Evolutionary conservation across 2,797 vertebrate species (phyloP).

Genomic region (Rhinoraja longicauda): DNA sequence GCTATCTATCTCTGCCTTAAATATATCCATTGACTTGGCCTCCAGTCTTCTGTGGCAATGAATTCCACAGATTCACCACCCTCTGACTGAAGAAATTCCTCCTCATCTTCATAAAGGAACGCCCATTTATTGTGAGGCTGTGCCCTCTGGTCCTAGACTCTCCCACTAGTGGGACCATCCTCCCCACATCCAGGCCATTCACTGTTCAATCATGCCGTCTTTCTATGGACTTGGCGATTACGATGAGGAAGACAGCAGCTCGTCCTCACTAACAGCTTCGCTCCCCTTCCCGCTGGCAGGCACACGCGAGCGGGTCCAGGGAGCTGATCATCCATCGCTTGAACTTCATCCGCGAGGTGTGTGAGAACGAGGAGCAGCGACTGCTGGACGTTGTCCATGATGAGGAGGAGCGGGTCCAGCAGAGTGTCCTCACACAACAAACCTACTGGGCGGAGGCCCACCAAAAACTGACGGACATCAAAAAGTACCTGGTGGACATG

Average conservation of each 20-base stretch:
- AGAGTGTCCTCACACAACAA: constrained; percentile 83
- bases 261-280: background rate
- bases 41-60: no score
- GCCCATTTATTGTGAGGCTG: no score
- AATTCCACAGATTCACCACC: no score
- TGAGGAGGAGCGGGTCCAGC: constrained; percentile 81
- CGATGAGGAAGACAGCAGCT: background rate
- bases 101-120: no score
- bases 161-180: no score
- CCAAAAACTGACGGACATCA: constrained; percentile 66
- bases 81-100: no score
- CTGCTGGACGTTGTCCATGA: constrained; percentile 75
- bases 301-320: constrained; percentile 60
- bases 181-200: no score
- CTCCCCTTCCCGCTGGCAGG: constrained; percentile 50
- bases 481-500: constrained; percentile 68
- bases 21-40: no score
- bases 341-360: constrained; percentile 63
- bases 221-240: no score
- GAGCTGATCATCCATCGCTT: constrained; percentile 78
- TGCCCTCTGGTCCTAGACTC: no score
- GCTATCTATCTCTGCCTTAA: no score
- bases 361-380: constrained; percentile 84
- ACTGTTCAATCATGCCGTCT: no score
- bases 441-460: constrained; percentile 78